Base-by-base conservation (phyloP, 2,888 invertebrate genomes). In the Polietes domitor region DNA sequence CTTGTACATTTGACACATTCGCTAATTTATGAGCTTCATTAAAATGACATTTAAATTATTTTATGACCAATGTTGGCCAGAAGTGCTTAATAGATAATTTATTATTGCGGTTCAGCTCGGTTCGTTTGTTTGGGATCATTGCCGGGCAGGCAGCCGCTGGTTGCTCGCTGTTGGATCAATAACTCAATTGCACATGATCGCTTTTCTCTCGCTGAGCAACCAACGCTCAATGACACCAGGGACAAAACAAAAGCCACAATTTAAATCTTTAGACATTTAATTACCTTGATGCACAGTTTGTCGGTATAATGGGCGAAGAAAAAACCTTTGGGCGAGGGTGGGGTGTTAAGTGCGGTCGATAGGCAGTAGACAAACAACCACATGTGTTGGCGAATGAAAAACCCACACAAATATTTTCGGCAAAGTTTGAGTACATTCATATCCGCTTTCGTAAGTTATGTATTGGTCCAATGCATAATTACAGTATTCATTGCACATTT, bases 1-100 rank as follows among this genome's bases (percentile, higher is more conserved):
- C 81, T 80, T 83, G 80, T 82, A 78, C 58, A 70, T 84, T 84
- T 80, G 84, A 83, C 86, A 81, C 83, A 85, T 85, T 82, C 43
- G 86, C 83, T 85, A 85, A 83, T 85, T 85, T 85, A 85, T 86
- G 86, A 83, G 84, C 81, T 85, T 86, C 86, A 85, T 86, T 85
- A 84, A 85, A 86, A 76, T 85, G 86, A 83, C 86, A 84, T 86
- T 86, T 86, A 83, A 86, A 85, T 85, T 84, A 82, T 83, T 83
- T 86, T 86, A 82, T 85, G 83, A 86, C 77, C 80, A 85, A 74
- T 80, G 77, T 76, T 84, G 82, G 77, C 83, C 79, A 85, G 77
- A 81, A 83, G 81, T 83, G 83, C 81, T 85, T 83, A 77, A 80
- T 80, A 83, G 75, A 85, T 85, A 82, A 85, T 85, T 83, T 83